Percentiles rank a stretch among this genome's conserved stretches.
Evolutionary conservation across 2,888 invertebrate genomes (phyloP).

Genomic region (Coenonympha glycerion): DNA sequence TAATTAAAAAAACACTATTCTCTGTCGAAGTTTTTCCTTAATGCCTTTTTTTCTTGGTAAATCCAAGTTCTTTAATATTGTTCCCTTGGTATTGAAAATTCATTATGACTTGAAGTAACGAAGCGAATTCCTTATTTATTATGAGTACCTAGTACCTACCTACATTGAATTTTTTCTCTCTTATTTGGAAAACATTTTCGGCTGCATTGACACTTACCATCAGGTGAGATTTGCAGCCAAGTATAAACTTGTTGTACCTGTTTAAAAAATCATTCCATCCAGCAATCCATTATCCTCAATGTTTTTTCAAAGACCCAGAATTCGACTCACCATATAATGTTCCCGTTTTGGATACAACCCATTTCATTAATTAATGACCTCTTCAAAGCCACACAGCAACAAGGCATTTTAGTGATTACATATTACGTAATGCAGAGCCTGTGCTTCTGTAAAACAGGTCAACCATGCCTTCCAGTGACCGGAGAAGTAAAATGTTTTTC

Average conservation of each 20-base stretch:
- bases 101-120: neutral
- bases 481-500: slow-evolving; percentile 47
- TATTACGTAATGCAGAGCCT: slow-evolving; percentile 22
- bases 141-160: neutral
- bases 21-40: slow-evolving; percentile 22
- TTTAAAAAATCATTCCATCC: too few relatives aligned
- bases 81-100: neutral
- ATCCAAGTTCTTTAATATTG: neutral
- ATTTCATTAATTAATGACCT: slow-evolving; percentile 23
- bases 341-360: slow-evolving; percentile 6
- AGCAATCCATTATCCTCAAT: too few relatives aligned
- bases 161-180: too few relatives aligned
- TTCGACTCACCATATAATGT: slow-evolving; percentile 9
- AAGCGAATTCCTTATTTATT: neutral
- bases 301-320: too few relatives aligned
- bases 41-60: neutral
- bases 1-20: slow-evolving; percentile 38
- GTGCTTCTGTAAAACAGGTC: slow-evolving; percentile 44
- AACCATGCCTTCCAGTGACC: slow-evolving; percentile 46
- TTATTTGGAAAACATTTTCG: too few relatives aligned
- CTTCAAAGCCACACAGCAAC: slow-evolving; percentile 17
- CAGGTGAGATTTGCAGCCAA: too few relatives aligned
- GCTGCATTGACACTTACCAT: too few relatives aligned
- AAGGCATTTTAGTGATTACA: slow-evolving; percentile 25
- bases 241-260: too few relatives aligned